Evolutionary conservation across 2,888 invertebrate genomes (phyloP), one percentile per base, ranked within the genome.

Genomic region (Chrysopilus asiliformis): DNA sequence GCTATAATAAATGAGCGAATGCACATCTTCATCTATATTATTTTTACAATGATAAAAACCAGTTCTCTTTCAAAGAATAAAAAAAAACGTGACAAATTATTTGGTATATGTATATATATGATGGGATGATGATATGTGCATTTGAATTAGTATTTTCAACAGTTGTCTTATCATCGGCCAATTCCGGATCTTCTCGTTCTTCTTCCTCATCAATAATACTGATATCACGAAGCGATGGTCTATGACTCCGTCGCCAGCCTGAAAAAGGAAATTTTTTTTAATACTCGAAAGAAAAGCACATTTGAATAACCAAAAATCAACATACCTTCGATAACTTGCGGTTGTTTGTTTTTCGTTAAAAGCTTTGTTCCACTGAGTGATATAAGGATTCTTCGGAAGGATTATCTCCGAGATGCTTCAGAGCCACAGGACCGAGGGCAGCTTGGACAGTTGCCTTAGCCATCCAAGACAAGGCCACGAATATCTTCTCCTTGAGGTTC

Each of bases 371-470:
- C 87, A 1, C 76, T 67, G n/a, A 86, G 55, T 0, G 83, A 78
- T 45, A 87, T 86, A 38, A 86, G 60, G 42, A 87, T 79, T 71
- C 68, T 1, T 50, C 57, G 0, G 60, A 53, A 39, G 49, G 56
- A 30, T 58, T 57, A 53, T 53, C 65, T 19, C 60, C 57, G 1
- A 83, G 70, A 42, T 76, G 68, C 48, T 79, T 80, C 19, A 86
- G 58, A 1, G 80, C 76, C 3, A 81, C 78, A 1, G 87, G 83
- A 1, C 79, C 86, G 25, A 89, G 61, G 0, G 87, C 87, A 15
- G 87, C 87, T 73, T 90, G 94, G 1, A 95, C 94, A n/a, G 95
- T 94, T 5, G 94, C 95, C 64, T 97, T 97, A 2, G 94, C 86
- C 76, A 94, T 82, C 82, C 90, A 91, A 0, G 93, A 76, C 4